phyloP scores from a whole-genome alignment of 2,113 vertebrate genomes.

The Elephas maximus region DNA sequence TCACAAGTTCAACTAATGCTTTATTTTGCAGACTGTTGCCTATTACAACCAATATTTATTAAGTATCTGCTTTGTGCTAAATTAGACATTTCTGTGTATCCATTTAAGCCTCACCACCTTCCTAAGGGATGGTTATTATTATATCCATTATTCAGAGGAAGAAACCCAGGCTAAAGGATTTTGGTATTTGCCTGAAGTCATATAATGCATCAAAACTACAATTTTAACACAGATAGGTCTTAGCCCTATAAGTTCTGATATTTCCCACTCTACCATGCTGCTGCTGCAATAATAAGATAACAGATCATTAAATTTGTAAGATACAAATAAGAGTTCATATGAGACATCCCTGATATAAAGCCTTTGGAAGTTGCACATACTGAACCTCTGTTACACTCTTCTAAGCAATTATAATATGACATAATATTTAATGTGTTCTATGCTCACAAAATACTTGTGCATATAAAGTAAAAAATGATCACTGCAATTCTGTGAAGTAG shows the following conservation, averaged over 20 bases:
- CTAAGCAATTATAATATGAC: neutral
- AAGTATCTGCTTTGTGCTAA: neutral
- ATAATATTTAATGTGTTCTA: neutral
- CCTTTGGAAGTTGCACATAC: neutral
- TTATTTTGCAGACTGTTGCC: neutral
- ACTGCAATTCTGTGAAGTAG: neutral
- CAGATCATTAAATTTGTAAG: neutral
- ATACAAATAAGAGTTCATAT: neutral
- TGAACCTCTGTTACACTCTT: neutral
- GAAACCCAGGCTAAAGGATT: conserved; percentile 37
- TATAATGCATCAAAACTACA: neutral
- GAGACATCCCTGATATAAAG: neutral
- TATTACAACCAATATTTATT: conserved; percentile 16
- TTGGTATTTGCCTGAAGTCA: neutral
- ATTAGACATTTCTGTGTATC: neutral
- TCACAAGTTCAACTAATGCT: neutral
- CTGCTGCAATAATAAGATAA: neutral
- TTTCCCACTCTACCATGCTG: neutral
- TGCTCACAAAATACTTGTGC: neutral
- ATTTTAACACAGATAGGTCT: neutral
- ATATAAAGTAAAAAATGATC: neutral
- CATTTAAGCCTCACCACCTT: neutral
- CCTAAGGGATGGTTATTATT: neutral
- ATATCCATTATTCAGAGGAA: neutral
- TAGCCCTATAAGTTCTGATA: neutral